phyloP scores from a whole-genome alignment of 2,888 invertebrate genomes.

The Blastobasis lacticolella region DNA sequence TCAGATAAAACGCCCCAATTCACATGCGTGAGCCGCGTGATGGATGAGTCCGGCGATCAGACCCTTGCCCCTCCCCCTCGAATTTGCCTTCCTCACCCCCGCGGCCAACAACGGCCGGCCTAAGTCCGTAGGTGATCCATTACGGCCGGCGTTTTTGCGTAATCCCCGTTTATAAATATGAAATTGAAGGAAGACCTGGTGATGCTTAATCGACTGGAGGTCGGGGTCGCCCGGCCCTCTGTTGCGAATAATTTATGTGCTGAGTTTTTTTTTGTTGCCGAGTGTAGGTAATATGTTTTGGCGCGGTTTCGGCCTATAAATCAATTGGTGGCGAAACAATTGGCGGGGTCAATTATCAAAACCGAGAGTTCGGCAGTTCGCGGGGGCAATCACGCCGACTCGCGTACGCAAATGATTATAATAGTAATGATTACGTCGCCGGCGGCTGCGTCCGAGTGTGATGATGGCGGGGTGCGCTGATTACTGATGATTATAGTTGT shows the following conservation, averaged over 20 bases:
- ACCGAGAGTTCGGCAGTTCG: constrained; percentile 17
- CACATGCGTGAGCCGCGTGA: constrained; percentile 72
- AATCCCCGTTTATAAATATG: constrained; percentile 75
- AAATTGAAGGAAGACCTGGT: constrained; percentile 71
- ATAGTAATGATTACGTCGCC: constrained; percentile 26
- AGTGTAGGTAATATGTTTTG: not conserved
- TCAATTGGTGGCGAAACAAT: constrained; percentile 6
- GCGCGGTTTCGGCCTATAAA: not conserved
- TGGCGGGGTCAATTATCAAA: constrained; percentile 16
- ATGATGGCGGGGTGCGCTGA: constrained; percentile 21
- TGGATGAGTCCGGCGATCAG: constrained; percentile 72
- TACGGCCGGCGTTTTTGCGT: constrained; percentile 71
- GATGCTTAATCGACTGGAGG: constrained; percentile 73
- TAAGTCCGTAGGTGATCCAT: constrained; percentile 72
- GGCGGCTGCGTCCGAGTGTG: not conserved
- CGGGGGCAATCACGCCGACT: constrained; percentile 30
- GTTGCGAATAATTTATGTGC: constrained; percentile 56
- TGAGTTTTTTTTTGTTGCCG: constrained; percentile 28
- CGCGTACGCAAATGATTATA: constrained; percentile 28
- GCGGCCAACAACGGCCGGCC: constrained; percentile 31
- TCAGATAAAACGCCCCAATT: constrained; percentile 72
- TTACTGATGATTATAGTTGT: constrained; percentile 67
- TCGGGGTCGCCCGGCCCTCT: constrained; percentile 59
- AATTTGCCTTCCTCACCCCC: constrained; percentile 59
- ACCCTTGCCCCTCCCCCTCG: constrained; percentile 63